These are phyloP conservation scores for Augochlora pura DNA, from an alignment of 1,140 invertebrate genomes.

Conservation along the genomic window DNA sequence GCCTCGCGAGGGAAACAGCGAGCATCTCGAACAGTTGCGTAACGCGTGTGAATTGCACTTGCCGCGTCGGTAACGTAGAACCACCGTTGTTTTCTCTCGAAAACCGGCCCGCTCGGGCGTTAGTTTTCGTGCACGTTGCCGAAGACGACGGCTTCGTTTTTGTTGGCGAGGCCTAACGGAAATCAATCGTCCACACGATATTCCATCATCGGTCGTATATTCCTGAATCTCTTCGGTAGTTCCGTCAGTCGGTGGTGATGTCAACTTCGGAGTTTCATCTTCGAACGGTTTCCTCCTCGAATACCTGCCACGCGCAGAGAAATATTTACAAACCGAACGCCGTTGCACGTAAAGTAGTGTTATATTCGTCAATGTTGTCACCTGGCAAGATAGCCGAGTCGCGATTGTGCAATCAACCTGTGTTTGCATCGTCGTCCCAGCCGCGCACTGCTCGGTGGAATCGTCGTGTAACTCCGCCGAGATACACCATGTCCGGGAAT, in stretches of 20 bases:
- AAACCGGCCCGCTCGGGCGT: not conserved
- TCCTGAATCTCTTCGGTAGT: not conserved
- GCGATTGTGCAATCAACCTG: slow-evolving; percentile 14
- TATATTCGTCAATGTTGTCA: not conserved
- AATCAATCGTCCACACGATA: not conserved
- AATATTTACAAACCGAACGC: not conserved
- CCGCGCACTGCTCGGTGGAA: not conserved
- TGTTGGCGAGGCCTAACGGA: not conserved
- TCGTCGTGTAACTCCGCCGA: slow-evolving; percentile 5
- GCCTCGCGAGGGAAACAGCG: slow-evolving; percentile 7
- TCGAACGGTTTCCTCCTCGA: not conserved
- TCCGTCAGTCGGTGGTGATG: not conserved
- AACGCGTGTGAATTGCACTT: slow-evolving; percentile 53
- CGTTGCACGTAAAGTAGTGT: not conserved
- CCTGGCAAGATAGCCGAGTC: not conserved
- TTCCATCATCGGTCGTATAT: too few relatives aligned
- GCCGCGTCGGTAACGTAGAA: slow-evolving; percentile 50
- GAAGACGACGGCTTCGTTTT: slow-evolving; percentile 30
- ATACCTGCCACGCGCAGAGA: not conserved
- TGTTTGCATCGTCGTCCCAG: not conserved
- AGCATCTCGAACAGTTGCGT: slow-evolving; percentile 29
- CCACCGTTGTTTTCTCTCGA: not conserved
- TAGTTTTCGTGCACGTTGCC: slow-evolving; percentile 29
- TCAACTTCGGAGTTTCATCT: not conserved
- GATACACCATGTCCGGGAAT: not conserved